Base-by-base conservation (phyloP, 1,140 invertebrate genomes). In the Camponotus floridanus region DNA sequence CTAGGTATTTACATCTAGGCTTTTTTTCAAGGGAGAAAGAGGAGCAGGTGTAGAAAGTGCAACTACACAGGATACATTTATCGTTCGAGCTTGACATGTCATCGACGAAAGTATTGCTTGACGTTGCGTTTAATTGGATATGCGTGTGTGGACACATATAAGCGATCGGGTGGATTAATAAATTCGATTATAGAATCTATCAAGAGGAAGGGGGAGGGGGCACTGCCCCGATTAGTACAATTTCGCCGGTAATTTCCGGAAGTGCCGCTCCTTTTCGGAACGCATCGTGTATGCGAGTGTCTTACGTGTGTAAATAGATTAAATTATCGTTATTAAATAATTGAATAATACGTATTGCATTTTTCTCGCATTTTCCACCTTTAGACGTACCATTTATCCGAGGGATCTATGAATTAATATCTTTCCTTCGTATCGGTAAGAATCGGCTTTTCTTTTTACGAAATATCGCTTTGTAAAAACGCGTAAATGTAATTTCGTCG, bases 241-340 rank as follows among this genome's bases (percentile, higher is more conserved):
- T 68, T 21, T 7, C 65, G 33, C 64, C 64, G 76, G 64, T 65
- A 39, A 80, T 65, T 80, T 70, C 76, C 76, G 76, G 45, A 39
- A 39, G 76, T 45, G 45, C 21, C 45, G 64, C 65, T 78, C 81
- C 61, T 85, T 57, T 71, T 62, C n/a, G 36, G 67, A 80, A 80
- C 86, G 51, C 65, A 48, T 61, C 79, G 51, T 9, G n/a, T 18
- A 26, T 15, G n/a, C 57, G 48, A 57, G 4, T 68, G 21, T 71
- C 55, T 36, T 85, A 85, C 70, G 65, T 87, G 73, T 85, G 71
- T 65, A 87, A 59, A 67, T 51, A 84, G 59, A 85, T 85, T 85
- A 61, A 67, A 88, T 88, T 85, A 87, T 78, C 78, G 39, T 71
- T 88, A 87, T 78, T 87, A 84, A 70, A 87, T 88, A 88, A 88